phyloP scores from a whole-genome alignment of 2,113 vertebrate species.

The Trochalopteron elliotii region DNA sequence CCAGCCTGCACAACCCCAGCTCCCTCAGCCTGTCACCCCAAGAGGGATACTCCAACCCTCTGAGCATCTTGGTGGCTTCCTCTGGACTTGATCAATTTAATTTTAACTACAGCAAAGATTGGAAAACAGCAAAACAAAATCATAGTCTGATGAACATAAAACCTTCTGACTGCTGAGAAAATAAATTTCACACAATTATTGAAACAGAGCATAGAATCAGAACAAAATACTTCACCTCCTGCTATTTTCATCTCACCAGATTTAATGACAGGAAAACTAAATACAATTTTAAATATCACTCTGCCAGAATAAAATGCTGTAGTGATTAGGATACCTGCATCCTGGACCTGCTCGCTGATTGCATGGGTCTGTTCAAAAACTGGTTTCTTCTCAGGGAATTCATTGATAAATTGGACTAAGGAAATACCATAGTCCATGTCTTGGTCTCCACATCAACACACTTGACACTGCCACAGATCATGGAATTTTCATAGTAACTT shows the following conservation, averaged over 20 bases:
- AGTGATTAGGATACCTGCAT: neutral
- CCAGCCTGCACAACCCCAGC: neutral
- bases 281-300: neutral
- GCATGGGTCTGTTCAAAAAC: neutral
- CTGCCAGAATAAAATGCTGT: neutral
- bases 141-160: fast-evolving
- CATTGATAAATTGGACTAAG: neutral
- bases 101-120: neutral
- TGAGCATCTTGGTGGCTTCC: neutral
- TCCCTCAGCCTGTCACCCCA: neutral
- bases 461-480: neutral
- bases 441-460: neutral
- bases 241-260: neutral
- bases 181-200: neutral
- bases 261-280: neutral
- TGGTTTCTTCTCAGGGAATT: neutral
- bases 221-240: neutral
- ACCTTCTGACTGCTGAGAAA: neutral
- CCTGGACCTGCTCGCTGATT: neutral
- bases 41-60: neutral
- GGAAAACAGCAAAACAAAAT: neutral
- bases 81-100: neutral
- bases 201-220: neutral
- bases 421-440: neutral
- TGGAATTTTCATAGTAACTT: neutral